Evolutionary conservation across 1,140 invertebrate species (phyloP), one percentile per base, ranked within the genome.

Genomic region (Drosophila fuyamai): DNA sequence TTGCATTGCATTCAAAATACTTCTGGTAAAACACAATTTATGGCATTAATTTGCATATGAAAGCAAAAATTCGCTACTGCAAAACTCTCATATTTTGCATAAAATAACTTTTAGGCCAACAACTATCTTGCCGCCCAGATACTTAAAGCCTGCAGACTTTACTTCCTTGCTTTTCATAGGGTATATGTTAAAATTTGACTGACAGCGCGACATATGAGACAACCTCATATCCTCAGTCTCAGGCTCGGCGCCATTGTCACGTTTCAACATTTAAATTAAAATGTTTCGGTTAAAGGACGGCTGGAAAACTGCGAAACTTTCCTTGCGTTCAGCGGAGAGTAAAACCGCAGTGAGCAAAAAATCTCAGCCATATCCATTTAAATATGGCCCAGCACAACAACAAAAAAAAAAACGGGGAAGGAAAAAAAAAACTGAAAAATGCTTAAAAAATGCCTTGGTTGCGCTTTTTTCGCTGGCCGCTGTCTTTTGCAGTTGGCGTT

Each of bases 201-300:
- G 65, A 72, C 83, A 43, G 44, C 55, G 50, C 55, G 79, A 66
- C 74, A 82, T 59, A 68, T 79, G 79, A 58, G 74, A 77, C 75
- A 77, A 80, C 61, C 83, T 76, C 66, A 78, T 86, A 68, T 88
- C 76, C 66, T 58, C 56, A 68, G 73, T 41, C 59, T 54, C 59
- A 54, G 73, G 51, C 67, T 40, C 62, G 68, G 57, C 62, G 72
- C 72, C 65, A 88, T 86, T 82, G 82, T 86, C 83, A 88, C 82
- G 83, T 83, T 86, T 86, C 86, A 88, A 76, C 82, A 86, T 86
- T 86, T 86, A 86, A 88, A 88, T 88, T 88, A 83, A 88, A 88
- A 88, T 88, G 83, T 88, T 88, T 88, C 83, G 76, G 76, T 73
- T 76, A 77, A 77, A 47, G 47, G 81, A 80, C 46, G 72, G 67